Percentiles rank a stretch among this genome's conserved stretches.
Evolutionary conservation across 1,140 invertebrate genomes (phyloP).

Genomic region (Drosophila tropicalis): DNA sequence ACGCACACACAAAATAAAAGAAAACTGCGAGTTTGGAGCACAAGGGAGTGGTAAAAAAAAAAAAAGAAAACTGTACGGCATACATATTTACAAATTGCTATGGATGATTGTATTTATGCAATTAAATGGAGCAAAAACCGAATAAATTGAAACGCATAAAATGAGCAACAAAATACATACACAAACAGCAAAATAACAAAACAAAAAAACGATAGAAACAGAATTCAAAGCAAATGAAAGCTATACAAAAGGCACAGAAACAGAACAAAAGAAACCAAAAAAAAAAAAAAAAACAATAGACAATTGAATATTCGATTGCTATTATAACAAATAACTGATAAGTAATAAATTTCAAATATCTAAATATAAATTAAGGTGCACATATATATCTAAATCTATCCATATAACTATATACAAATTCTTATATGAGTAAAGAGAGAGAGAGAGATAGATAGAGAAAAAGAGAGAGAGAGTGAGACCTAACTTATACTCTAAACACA

Average conservation of each 20-base stretch:
- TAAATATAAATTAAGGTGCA: slow-evolving; percentile 1
- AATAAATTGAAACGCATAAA: slow-evolving; percentile 6
- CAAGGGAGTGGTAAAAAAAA: neutral
- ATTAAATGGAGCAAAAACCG: neutral
- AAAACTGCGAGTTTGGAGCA: neutral
- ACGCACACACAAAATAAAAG: neutral
- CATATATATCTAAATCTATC: slow-evolving; percentile 3
- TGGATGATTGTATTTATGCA: slow-evolving; percentile 1
- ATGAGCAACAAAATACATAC: slow-evolving; percentile 19
- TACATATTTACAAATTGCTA: slow-evolving; percentile 22
- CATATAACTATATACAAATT: slow-evolving; percentile 14
- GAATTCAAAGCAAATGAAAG: neutral
- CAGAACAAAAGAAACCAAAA: no score
- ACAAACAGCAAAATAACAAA: slow-evolving; percentile 8
- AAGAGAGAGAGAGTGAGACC: neutral
- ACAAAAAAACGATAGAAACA: neutral
- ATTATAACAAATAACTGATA: neutral
- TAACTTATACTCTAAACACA: slow-evolving; percentile 15
- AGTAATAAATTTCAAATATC: neutral
- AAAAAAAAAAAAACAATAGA: neutral
- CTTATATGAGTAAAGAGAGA: slow-evolving; percentile 6
- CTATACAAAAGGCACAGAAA: neutral
- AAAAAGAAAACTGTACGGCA: neutral
- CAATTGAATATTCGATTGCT: neutral
- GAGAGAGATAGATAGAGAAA: no score